These are phyloP conservation scores for Lordiphosa collinella DNA, from an alignment of 1,140 invertebrate genomes.

Conservation along the genomic window DNA sequence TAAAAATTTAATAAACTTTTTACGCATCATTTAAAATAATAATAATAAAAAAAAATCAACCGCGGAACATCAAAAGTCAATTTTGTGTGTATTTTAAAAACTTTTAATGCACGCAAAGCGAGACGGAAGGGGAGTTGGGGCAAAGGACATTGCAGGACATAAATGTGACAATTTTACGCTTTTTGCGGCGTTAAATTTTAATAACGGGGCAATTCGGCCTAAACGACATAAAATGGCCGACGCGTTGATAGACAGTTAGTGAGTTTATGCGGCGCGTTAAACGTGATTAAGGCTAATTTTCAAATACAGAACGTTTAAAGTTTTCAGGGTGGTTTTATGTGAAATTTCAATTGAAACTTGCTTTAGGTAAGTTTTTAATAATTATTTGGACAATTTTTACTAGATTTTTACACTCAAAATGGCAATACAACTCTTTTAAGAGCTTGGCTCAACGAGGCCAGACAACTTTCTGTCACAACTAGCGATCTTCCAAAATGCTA, in stretches of 20 bases:
- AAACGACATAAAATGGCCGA: constrained; percentile 48
- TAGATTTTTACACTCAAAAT: no score
- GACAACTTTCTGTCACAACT: no score
- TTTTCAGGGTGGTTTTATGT: background rate
- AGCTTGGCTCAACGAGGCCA: no score
- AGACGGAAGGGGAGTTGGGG: background rate
- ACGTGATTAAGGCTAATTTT: background rate
- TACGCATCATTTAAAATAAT: constrained; percentile 58
- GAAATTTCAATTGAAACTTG: background rate
- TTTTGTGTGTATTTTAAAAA: constrained; percentile 69
- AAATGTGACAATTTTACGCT: constrained; percentile 75
- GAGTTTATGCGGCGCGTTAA: constrained; percentile 14
- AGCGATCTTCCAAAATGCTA: no score
- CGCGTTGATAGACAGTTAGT: constrained; percentile 6
- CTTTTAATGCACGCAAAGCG: constrained; percentile 59
- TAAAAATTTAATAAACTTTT: constrained; percentile 75
- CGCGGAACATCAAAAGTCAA: constrained; percentile 75
- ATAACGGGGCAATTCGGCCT: constrained; percentile 55
- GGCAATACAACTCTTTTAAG: no score
- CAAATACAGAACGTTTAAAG: background rate
- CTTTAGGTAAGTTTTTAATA: no score
- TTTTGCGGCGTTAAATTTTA: constrained; percentile 74
- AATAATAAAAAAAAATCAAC: constrained; percentile 53
- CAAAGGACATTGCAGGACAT: constrained; percentile 52
- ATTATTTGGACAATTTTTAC: no score